Evolutionary conservation across 2,888 invertebrate species (phyloP).

Genomic region (Ichneumoninae sp.): DNA sequence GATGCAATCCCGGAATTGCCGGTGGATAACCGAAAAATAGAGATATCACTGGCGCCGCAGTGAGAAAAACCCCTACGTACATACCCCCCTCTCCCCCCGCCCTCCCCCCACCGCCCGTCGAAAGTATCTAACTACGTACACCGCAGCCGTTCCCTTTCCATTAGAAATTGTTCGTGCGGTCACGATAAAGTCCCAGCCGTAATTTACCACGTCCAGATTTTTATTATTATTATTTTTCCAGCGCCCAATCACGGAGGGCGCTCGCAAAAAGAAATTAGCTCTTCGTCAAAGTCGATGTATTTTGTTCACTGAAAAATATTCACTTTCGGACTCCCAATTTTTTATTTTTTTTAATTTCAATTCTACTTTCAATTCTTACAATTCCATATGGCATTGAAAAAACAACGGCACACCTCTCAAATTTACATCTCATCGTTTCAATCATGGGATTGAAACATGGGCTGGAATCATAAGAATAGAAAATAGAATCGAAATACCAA

Average conservation of each 20-base stretch:
- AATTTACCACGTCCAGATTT: constrained; percentile 17
- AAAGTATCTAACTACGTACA: constrained; percentile 30
- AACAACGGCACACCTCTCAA: no score
- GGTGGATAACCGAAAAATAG: constrained; percentile 62
- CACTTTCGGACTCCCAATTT: no score
- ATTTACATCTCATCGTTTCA: no score
- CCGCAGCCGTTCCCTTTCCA: constrained; percentile 40
- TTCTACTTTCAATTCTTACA: no score
- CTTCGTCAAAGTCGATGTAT: no score
- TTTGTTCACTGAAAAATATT: not conserved
- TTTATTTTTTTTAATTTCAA: not conserved
- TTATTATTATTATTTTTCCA: not conserved
- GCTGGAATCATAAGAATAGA: no score
- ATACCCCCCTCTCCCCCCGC: not conserved
- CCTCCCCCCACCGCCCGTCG: not conserved
- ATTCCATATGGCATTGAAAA: not conserved
- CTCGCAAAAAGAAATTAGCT: not conserved
- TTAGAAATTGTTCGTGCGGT: constrained; percentile 58
- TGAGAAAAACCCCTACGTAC: constrained; percentile 16
- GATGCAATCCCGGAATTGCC: constrained; percentile 60
- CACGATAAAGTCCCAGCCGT: constrained; percentile 31
- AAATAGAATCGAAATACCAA: no score
- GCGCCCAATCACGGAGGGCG: not conserved
- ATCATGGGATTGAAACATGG: no score
- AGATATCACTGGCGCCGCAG: constrained; percentile 41